A percentile compares a stretch with the other conserved stretches of the same genome.
phyloP scores from a whole-genome alignment of 2,888 invertebrate genomes.

The Epicampocera succincta region DNA sequence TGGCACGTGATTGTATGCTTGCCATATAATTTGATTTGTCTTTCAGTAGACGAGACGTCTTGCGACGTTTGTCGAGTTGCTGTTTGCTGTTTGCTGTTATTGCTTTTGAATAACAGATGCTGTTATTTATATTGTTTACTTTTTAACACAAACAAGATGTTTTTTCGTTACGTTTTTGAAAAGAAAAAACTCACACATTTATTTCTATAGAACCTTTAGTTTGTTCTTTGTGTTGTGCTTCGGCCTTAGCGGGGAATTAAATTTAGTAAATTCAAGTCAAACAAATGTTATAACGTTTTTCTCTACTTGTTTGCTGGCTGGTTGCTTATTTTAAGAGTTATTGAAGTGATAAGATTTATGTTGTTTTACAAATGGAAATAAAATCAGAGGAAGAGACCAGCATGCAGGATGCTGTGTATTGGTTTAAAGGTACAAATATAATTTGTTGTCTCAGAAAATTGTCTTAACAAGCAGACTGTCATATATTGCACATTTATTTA shows the following conservation, averaged over 20 bases:
- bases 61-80: conserved; percentile 37
- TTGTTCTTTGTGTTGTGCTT: background rate
- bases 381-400: conserved; percentile 23
- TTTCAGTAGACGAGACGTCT: conserved; percentile 62
- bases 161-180: background rate
- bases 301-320: background rate
- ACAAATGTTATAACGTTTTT: conserved; percentile 1
- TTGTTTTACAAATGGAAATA: conserved; percentile 57
- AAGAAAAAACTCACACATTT: conserved; percentile 26
- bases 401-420: background rate
- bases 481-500: background rate
- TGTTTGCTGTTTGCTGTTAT: conserved; percentile 22
- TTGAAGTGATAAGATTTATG: conserved; percentile 69
- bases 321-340: conserved; percentile 44
- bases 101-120: conserved; percentile 60
- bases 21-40: conserved; percentile 69
- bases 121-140: conserved; percentile 68
- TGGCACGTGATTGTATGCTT: conserved; percentile 70
- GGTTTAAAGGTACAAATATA: conserved; percentile 2
- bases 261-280: conserved; percentile 18
- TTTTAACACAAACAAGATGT: conserved; percentile 40
- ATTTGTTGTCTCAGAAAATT: conserved; percentile 27
- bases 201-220: conserved; percentile 15
- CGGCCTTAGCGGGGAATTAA: conserved; percentile 15
- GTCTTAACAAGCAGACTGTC: background rate